Conservation (phyloP, 2,797 vertebrate species). For the Phoebastria nigripes region DNA sequence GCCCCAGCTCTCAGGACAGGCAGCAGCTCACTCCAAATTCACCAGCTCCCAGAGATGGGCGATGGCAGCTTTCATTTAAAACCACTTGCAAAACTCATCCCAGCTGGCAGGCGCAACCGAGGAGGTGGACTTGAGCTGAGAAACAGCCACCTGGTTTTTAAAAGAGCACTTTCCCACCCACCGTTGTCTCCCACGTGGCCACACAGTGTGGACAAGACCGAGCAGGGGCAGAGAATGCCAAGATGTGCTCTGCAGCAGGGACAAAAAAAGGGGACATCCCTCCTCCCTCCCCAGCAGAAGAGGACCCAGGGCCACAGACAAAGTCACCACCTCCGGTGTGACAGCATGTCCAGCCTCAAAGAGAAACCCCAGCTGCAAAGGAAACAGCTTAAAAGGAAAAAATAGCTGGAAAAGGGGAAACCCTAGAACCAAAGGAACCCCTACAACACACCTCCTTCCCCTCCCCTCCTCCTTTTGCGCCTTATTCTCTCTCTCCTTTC, state of each 20-base stretch:
- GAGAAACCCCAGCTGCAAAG: conserved; percentile 4
- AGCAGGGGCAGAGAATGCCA: not conserved
- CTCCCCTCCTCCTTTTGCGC: not conserved
- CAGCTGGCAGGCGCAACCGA: not conserved
- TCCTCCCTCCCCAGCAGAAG: not conserved
- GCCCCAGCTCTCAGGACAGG: not conserved
- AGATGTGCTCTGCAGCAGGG: not conserved
- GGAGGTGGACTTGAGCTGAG: not conserved
- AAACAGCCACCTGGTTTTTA: not conserved
- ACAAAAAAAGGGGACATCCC: not conserved
- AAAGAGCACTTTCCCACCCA: not conserved
- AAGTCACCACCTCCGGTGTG: not conserved
- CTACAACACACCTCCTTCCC: not conserved
- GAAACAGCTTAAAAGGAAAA: not conserved
- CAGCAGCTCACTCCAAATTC: not conserved
- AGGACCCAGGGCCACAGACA: not conserved
- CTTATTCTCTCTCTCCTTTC: conserved; percentile 74
- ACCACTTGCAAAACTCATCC: not conserved
- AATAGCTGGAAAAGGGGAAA: not conserved
- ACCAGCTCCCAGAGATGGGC: not conserved
- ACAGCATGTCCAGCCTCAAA: not conserved
- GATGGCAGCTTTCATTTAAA: not conserved
- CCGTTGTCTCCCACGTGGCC: not conserved
- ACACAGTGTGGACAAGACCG: rapidly evolving
- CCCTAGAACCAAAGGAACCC: not conserved